Evolutionary conservation across 2,113 vertebrate genomes (phyloP).

Genomic region (Panthera tigris): DNA sequence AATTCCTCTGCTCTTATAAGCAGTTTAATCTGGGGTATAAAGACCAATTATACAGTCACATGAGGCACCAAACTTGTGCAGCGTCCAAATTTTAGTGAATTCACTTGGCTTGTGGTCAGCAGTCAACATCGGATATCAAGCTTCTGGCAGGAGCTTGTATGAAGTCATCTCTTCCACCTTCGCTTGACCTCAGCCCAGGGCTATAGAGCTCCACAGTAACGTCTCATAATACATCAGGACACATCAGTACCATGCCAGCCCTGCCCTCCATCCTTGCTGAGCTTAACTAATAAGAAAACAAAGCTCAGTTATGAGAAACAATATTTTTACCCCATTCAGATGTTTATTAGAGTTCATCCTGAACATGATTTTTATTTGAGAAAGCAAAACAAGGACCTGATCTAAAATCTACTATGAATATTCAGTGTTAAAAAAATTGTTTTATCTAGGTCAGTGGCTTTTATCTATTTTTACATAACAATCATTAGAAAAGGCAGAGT

Average conservation of each 20-base stretch:
- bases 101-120: slow-evolving; percentile 76
- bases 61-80: slow-evolving; percentile 70
- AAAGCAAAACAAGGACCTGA: neutral
- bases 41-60: slow-evolving; percentile 63
- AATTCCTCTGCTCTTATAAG: slow-evolving; percentile 71
- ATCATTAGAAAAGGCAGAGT: neutral
- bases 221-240: slow-evolving; percentile 26
- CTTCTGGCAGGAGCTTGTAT: slow-evolving; percentile 66
- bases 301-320: slow-evolving; percentile 2
- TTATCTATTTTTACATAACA: slow-evolving; percentile 18
- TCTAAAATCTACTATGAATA: neutral
- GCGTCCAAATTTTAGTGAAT: slow-evolving; percentile 76
- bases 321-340: neutral
- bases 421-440: neutral
- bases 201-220: slow-evolving; percentile 22
- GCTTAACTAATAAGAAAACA: slow-evolving; percentile 34
- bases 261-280: neutral
- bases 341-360: neutral
- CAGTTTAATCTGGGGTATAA: slow-evolving; percentile 50
- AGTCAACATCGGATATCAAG: slow-evolving; percentile 1
- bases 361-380: slow-evolving; percentile 38
- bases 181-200: slow-evolving; percentile 58
- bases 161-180: slow-evolving; percentile 71
- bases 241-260: neutral
- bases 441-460: slow-evolving; percentile 32